phyloP scores from a whole-genome alignment of 1,140 invertebrate species.

The Cydia strobilella region DNA sequence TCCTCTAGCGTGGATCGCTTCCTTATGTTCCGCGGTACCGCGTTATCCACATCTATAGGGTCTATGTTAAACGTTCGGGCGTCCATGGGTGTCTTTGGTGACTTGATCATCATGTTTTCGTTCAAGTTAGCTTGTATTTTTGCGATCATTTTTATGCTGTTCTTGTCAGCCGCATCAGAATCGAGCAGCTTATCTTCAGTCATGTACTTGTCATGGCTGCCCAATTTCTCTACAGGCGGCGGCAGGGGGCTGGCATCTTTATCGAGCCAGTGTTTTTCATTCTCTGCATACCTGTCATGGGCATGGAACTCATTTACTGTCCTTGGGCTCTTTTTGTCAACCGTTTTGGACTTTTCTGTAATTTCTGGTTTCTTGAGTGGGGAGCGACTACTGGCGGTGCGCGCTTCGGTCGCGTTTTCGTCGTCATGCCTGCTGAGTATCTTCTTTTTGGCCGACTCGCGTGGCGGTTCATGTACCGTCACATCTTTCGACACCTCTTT shows the following conservation, averaged over 20 bases:
- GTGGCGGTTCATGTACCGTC: conserved; percentile 38
- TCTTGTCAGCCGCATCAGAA: conserved; percentile 66
- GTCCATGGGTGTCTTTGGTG: conserved; percentile 72
- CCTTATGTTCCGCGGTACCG: conserved; percentile 54
- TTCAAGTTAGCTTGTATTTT: conserved; percentile 75
- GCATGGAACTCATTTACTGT: conserved; percentile 31
- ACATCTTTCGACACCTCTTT: conserved; percentile 48
- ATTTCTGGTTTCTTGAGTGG: conserved; percentile 52
- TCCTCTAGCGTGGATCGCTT: conserved; percentile 62
- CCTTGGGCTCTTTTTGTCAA: conserved; percentile 53
- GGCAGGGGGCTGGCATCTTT: conserved; percentile 65
- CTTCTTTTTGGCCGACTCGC: conserved; percentile 45
- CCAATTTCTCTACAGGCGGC: conserved; percentile 66
- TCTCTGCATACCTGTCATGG: conserved; percentile 53
- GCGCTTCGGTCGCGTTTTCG: conserved; percentile 32
- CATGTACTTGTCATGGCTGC: conserved; percentile 72
- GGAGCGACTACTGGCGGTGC: conserved; percentile 41
- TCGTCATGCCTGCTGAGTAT: conserved; percentile 50
- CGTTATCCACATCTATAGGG: conserved; percentile 61
- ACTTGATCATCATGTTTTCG: conserved; percentile 77
- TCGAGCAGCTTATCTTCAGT: conserved; percentile 73
- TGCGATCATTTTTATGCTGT: conserved; percentile 72
- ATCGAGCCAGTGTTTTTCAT: conserved; percentile 66
- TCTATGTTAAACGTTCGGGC: conserved; percentile 65
- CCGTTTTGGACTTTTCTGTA: conserved; percentile 45